phyloP scores from a whole-genome alignment of 2,113 vertebrate species.

The Chamaetylas fuelleborni region DNA sequence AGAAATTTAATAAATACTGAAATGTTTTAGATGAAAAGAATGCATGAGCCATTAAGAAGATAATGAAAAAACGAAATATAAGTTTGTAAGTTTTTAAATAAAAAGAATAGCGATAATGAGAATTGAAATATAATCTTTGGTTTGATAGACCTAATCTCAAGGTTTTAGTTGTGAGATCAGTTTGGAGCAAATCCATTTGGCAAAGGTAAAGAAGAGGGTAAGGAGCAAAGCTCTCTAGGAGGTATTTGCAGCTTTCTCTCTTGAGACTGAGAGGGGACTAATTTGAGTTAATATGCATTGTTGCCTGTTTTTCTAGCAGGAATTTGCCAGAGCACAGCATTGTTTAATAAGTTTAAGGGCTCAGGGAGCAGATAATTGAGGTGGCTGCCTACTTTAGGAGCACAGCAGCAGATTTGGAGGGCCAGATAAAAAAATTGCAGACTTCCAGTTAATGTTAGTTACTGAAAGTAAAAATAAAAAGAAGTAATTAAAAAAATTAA shows the following conservation, averaged over 20 bases:
- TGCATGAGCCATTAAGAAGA: not conserved
- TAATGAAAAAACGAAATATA: not conserved
- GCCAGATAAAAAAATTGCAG: not conserved
- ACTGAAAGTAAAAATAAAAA: not conserved
- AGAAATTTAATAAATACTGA: not conserved
- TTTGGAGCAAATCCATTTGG: not conserved
- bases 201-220: not conserved
- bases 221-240: not conserved
- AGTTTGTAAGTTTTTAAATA: not conserved
- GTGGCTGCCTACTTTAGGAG: not conserved
- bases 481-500: not conserved
- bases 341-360: not conserved
- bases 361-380: not conserved
- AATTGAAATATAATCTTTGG: not conserved
- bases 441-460: not conserved
- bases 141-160: not conserved
- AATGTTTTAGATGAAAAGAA: not conserved
- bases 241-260: not conserved
- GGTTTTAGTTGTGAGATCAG: not conserved
- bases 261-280: not conserved
- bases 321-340: not conserved
- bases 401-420: not conserved
- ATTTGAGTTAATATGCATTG: not conserved
- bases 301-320: not conserved
- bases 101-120: not conserved